Evolutionary conservation across 2,888 invertebrate genomes (phyloP).

Genomic region (Phortica okadai): DNA sequence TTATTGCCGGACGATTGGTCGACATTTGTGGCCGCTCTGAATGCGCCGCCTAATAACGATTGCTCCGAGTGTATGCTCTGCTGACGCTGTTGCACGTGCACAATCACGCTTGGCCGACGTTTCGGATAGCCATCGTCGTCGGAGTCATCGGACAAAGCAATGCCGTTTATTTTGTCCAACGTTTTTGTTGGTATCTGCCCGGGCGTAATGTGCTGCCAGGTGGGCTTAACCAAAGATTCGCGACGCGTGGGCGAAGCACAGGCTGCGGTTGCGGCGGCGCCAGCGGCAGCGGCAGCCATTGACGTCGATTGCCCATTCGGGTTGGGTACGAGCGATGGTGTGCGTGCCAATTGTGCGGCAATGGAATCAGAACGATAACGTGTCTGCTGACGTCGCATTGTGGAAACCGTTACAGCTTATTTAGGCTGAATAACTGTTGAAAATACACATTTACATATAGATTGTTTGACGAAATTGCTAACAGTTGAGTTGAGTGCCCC

Average conservation of each 20-base stretch:
- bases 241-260: conserved; percentile 63
- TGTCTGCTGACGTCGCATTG: conserved; percentile 66
- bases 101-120: conserved; percentile 68
- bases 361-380: conserved; percentile 64
- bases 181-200: conserved; percentile 75
- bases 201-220: conserved; percentile 76
- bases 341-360: conserved; percentile 52
- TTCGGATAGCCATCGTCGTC: conserved; percentile 68
- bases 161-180: conserved; percentile 74
- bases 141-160: conserved; percentile 69
- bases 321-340: conserved; percentile 50
- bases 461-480: neutral
- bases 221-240: conserved; percentile 76
- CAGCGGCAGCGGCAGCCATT: neutral
- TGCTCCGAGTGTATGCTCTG: conserved; percentile 51
- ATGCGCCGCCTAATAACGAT: conserved; percentile 54
- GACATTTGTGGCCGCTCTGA: conserved; percentile 45
- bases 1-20: conserved; percentile 37
- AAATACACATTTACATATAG: neutral
- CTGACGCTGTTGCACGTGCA: conserved; percentile 66
- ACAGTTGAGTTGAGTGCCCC: neutral
- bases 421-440: neutral
- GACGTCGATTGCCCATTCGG: conserved; percentile 35
- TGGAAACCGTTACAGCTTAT: neutral
- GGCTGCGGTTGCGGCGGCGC: conserved; percentile 36